Evolutionary conservation across 1,140 invertebrate genomes (phyloP), one percentile per base, ranked within the genome.

Genomic region (Belonocnema kinseyi): DNA sequence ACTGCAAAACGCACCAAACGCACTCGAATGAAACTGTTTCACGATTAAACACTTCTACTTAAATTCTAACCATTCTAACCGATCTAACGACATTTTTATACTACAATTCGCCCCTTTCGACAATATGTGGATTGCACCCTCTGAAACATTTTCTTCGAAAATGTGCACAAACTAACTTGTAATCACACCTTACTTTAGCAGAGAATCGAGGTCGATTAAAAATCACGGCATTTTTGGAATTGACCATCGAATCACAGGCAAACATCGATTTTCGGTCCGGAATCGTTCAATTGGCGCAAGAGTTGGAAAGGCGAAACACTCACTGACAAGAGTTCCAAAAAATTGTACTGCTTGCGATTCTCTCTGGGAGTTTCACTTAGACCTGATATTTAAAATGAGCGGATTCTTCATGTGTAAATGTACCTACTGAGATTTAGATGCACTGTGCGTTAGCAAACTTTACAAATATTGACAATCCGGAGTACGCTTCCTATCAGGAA

Each of bases 401-500:
- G 51, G n/a, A 51, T 46, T 76, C 14, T 13, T n/a, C 7, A 3
- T 51, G 33, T 50, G 26, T 14, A 46, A n/a, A 14, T 46, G 17
- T 26, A 76, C 33, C 75, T 50, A n/a, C 14, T 71, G 50, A 10
- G 66, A 54, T 79, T 79, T 78, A 72, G 54, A 61, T 26, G 19
- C 53, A 56, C 50, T 61, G 14, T 71, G 72, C 72, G 17, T 72
- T 66, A 80, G 74, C 71, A 73, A 75, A 72, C 79, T 79, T 80
- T 75, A 80, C 50, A 80, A 84, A 84, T 86, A 82, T 87, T 86
- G 85, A 87, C 86, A 88, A 78, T 21, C 82, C 77, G 84, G 79
- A 83, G 85, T 87, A 87, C 85, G 85, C 87, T 86, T 84, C 83
- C 81, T 86, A 85, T 82, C 82, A 79, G 81, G 82, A 85, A 87